Evolutionary conservation across 1,140 invertebrate species (phyloP), one percentile per base, ranked within the genome.

Genomic region (Vanessa tameamea): DNA sequence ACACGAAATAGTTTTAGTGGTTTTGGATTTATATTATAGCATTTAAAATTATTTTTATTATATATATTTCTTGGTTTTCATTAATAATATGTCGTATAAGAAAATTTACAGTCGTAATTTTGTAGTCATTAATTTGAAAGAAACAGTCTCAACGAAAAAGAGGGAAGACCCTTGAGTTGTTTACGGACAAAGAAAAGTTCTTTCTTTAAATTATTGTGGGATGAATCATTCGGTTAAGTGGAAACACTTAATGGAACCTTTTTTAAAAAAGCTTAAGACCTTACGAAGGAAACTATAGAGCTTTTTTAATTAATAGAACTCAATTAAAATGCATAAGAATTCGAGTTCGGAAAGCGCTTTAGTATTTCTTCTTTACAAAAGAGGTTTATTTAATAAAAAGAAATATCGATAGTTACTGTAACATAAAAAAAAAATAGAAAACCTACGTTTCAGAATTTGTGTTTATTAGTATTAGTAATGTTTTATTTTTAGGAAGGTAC

Each of bases 231-330:
- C 47, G 20, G 20, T 66, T 53, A 50, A 47, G 64, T 48, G 64
- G 47, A 65, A 65, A 65, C n/a, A 66, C 23, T 26, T 66, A 66
- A 53, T 66, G 47, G 47, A 65, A 66, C 47, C 47, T 51, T 66
- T 66, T 48, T 66, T 53, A 48, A 66, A 63, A 66, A 48, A 66
- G 64, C 48, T 66, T 66, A 66, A 48, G 48, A 47, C 50, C 20
- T 50, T 48, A 20, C 64, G 50, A 53, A 53, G n/a, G 50, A 53
- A 53, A 23, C 53, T 57, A 57, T 57, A 23, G 53, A 57, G 53
- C 53, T 11, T 57, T 57, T n/a, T 57, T 57, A 57, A 57, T 57
- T 57, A 57, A 57, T 57, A 23, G 12, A 57, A 57, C 53, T 57
- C 53, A 57, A 57, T 57, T 23, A 57, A 57, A 23, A 57, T 57